These are phyloP conservation scores for Zaprionus camerounensis DNA, from an alignment of 1,140 invertebrate genomes.

Conservation along the genomic window DNA sequence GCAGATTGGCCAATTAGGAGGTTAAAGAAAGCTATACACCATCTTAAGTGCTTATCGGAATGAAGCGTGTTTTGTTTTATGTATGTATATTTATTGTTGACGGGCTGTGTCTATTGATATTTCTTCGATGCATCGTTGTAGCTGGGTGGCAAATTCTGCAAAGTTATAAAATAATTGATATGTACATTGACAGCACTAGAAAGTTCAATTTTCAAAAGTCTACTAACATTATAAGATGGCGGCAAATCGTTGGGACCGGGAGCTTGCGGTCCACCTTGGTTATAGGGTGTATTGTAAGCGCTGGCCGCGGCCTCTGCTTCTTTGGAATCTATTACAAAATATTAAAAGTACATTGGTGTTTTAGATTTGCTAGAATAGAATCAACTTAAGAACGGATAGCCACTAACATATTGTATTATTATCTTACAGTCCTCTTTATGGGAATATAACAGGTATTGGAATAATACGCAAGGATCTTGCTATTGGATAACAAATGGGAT, in stretches of 20 bases:
- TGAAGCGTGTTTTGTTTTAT: conserved; percentile 24
- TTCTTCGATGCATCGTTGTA: conserved; percentile 88
- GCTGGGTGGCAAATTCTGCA: conserved; percentile 90
- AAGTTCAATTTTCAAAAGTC: not conserved
- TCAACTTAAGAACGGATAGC: not conserved
- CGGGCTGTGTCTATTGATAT: conserved; percentile 84
- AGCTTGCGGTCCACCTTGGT: conserved; percentile 68
- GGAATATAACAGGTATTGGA: conserved; percentile 67
- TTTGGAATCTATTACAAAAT: conserved; percentile 89
- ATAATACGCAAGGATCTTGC: conserved; percentile 68
- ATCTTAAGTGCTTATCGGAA: conserved; percentile 26
- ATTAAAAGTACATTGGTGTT: not conserved
- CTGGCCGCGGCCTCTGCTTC: conserved; percentile 93
- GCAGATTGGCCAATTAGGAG: not conserved
- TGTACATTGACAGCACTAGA: not conserved
- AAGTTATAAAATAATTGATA: not conserved
- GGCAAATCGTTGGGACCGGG: conserved; percentile 91
- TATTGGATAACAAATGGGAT: conserved; percentile 61
- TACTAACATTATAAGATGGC: conserved; percentile 92
- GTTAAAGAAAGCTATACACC: not conserved
- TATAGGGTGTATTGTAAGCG: conserved; percentile 89
- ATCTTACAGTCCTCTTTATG: conserved; percentile 66
- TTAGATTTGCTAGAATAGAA: not conserved
- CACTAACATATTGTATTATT: conserved; percentile 2
- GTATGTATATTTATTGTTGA: conserved; percentile 9